Evolutionary conservation across 2,797 vertebrate species (phyloP), one percentile per base, ranked within the genome.

Genomic region (Clarias fuscus): DNA sequence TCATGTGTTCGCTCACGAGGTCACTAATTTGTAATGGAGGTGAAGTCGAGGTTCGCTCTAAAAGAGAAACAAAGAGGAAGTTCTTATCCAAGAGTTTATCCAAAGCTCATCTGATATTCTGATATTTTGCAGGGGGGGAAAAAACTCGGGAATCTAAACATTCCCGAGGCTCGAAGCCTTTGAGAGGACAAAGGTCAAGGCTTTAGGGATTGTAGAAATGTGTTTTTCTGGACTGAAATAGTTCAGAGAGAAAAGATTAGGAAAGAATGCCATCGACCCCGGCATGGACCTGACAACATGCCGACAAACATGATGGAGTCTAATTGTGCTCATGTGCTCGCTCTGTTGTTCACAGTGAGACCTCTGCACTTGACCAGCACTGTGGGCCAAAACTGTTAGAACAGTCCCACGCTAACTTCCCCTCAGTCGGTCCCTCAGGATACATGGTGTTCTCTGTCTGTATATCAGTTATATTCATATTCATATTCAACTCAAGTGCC

Each of bases 211-310:
- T 79, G 61, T 67, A 82, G 53, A 73, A 82, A 83, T 83, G 88
- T 88, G 84, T 88, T 89, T 82, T 77, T 85, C 76, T 85, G 68
- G 68, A 85, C 82, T 87, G 83, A 90, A 88, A 86, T 83, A 90
- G 86, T 89, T 81, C 82, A 58, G 84, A 84, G 15, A 86, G 22
- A 27, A 76, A 70, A 71, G 82, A 84, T 90, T 88, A 89, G 71
- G 80, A 77, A 86, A 89, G 82, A 81, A 86, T 27, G 30, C 82
- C 81, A n/a, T 65, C 87, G 85, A 85, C 85, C 85, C 83, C 20
- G 65, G 70, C 62, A 84, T 7, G 65, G 59, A 33, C 48, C 27
- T 24, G 43, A 68, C 53, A 62, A 62, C 64, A 82, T 82, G n/a
- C 40, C 6, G 30, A 84, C 83, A 70, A 43, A 81, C 76, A 70